phyloP scores from a whole-genome alignment of 1,140 invertebrate species.

The Atta cephalotes region DNA sequence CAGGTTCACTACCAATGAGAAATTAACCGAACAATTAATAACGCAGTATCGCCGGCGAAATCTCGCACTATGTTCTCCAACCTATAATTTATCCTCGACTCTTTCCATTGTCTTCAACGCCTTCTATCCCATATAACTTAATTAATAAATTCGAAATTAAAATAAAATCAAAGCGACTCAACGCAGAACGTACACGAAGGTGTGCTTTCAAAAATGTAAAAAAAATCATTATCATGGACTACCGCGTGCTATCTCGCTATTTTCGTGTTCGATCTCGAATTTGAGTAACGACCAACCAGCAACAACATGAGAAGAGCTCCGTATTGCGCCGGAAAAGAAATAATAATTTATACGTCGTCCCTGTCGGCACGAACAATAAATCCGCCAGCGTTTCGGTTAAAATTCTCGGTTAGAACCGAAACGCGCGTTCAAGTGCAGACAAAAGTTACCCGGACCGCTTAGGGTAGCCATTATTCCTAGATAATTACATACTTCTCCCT shows the following conservation, averaged over 20 bases:
- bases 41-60: slow-evolving; percentile 46
- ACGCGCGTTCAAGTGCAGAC: slow-evolving; percentile 41
- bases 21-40: slow-evolving; percentile 62
- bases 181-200: background rate
- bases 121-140: slow-evolving; percentile 19
- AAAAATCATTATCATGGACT: background rate
- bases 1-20: slow-evolving; percentile 44
- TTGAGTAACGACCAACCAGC: background rate
- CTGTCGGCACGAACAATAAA: slow-evolving; percentile 69
- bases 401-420: slow-evolving; percentile 1
- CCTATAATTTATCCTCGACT: slow-evolving; percentile 46
- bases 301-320: background rate
- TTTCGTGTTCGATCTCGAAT: background rate
- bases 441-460: slow-evolving; percentile 72
- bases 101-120: slow-evolving; percentile 42
- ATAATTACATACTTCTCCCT: slow-evolving; percentile 79
- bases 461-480: slow-evolving; percentile 79
- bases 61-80: slow-evolving; percentile 37
- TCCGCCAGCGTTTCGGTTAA: slow-evolving; percentile 38
- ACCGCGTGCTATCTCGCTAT: background rate
- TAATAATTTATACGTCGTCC: slow-evolving; percentile 69
- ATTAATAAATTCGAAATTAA: slow-evolving; percentile 45
- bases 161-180: slow-evolving; percentile 13
- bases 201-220: background rate
- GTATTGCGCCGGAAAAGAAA: slow-evolving; percentile 40